Conservation (phyloP, 2,113 vertebrate species). For the Larimichthys polyactis region DNA sequence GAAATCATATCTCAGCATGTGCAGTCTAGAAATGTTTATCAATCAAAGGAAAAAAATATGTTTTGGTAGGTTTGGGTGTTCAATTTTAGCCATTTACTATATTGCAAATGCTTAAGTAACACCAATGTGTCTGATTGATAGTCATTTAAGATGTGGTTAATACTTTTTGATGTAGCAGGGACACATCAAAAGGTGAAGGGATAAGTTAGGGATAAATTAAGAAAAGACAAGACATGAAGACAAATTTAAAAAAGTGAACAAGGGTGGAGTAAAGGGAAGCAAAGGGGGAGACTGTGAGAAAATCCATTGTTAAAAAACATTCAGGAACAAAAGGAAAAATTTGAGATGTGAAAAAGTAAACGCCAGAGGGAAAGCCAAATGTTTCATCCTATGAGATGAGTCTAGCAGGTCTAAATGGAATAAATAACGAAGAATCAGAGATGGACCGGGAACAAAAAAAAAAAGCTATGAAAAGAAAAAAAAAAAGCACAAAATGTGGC, state of each 20-base stretch:
- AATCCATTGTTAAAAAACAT: neutral
- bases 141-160: neutral
- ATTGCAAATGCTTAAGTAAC: neutral
- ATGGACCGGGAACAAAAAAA: constrained; percentile 33
- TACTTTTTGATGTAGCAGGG: neutral
- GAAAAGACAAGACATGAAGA: neutral
- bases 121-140: neutral
- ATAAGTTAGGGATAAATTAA: neutral
- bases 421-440: neutral
- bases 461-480: constrained; percentile 10
- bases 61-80: neutral
- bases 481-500: constrained; percentile 11
- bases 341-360: neutral
- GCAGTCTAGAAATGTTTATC: neutral
- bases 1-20: neutral
- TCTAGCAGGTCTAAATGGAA: constrained; percentile 10
- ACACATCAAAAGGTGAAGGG: neutral
- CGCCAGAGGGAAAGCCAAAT: constrained; percentile 27
- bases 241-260: neutral
- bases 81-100: neutral
- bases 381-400: constrained; percentile 21
- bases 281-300: neutral
- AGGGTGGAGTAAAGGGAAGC: neutral
- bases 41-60: neutral
- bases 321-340: neutral